phyloP scores from a whole-genome alignment of 2,113 vertebrate species.

The Colius striatus region DNA sequence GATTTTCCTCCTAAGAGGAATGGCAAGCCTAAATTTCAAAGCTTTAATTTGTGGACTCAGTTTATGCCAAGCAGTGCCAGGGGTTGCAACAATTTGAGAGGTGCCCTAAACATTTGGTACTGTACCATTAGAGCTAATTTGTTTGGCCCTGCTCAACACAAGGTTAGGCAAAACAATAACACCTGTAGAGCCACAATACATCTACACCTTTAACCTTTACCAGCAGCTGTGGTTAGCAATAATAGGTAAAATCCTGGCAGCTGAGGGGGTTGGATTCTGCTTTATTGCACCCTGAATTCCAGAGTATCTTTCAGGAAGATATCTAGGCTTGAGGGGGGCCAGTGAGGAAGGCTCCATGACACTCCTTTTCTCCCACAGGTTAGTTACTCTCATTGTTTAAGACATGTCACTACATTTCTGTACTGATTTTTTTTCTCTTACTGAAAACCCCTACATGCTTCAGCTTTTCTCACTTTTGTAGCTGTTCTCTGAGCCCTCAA shows the following conservation, averaged over 20 bases:
- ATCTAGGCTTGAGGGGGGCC: not conserved
- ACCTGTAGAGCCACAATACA: not conserved
- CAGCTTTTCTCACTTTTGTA: not conserved
- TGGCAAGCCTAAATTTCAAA: not conserved
- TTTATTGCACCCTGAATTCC: not conserved
- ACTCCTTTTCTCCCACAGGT: not conserved
- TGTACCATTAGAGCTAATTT: not conserved
- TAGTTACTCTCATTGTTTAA: not conserved
- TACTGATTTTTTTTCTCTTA: not conserved
- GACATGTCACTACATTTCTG: not conserved
- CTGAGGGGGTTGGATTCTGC: not conserved
- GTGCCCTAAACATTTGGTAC: not conserved
- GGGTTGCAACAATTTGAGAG: not conserved
- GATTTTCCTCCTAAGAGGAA: not conserved
- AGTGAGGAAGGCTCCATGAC: not conserved
- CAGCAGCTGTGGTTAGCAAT: not conserved
- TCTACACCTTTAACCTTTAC: not conserved
- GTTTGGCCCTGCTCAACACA: not conserved
- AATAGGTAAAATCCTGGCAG: not conserved
- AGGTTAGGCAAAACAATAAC: not conserved
- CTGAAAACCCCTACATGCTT: fast-evolving
- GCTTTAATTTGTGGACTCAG: not conserved
- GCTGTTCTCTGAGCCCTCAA: not conserved
- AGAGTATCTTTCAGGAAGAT: not conserved
- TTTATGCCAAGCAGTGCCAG: not conserved